Evolutionary conservation across 37 sponge, comb jelly and placozoan species (phyloP).

Genomic region (Spongilla lacustris): DNA sequence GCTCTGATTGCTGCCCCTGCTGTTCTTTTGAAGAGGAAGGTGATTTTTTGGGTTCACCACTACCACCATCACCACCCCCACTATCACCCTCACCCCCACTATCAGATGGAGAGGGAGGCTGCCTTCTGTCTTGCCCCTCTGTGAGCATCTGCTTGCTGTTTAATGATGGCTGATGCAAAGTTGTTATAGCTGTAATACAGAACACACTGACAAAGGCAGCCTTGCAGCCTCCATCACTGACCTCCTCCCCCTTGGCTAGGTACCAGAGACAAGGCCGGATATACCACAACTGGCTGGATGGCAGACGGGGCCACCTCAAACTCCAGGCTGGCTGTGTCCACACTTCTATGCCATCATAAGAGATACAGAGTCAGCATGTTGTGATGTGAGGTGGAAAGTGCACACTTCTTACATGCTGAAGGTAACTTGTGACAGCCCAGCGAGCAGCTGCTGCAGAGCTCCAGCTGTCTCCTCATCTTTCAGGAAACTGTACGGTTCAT

Average conservation of each 20-base stretch:
- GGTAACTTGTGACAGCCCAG: constrained; percentile 63
- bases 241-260: background rate
- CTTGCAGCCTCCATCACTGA: background rate
- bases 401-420: constrained; percentile 55
- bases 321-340: constrained; percentile 81
- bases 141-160: background rate
- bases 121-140: background rate
- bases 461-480: constrained; percentile 63
- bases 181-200: background rate
- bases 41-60: background rate
- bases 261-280: constrained; percentile 4
- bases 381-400: no score
- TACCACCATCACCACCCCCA: background rate
- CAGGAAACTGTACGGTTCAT: constrained; percentile 81
- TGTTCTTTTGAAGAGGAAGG: background rate
- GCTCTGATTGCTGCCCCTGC: background rate
- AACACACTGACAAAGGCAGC: background rate
- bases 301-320: constrained; percentile 74
- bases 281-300: constrained; percentile 31
- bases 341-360: background rate
- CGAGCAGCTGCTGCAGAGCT: constrained; percentile 61
- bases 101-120: background rate
- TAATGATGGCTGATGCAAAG: no score
- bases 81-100: background rate
- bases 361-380: no score